A percentile compares a stretch with the other conserved stretches of the same genome.
These are phyloP conservation scores for Sogatella furcifera DNA, from an alignment of 1,140 invertebrate genomes.

Conservation along the genomic window DNA sequence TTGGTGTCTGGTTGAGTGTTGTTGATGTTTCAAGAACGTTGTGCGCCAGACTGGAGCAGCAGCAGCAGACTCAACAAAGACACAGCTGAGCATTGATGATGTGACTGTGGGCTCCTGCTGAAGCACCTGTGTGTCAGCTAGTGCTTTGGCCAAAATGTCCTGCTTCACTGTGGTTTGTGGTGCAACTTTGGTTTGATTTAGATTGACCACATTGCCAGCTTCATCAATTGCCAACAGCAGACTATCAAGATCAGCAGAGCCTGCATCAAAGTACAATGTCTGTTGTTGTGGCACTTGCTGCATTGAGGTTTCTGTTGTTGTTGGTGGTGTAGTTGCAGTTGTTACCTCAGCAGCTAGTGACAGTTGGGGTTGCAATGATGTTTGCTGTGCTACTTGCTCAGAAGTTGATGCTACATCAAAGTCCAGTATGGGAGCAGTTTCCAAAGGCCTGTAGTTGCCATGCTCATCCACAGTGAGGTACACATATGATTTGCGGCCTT, in stretches of 20 bases:
- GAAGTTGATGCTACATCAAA: neutral
- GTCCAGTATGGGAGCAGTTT: constrained; percentile 3
- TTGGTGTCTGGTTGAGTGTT: constrained; percentile 52
- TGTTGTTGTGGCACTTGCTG: neutral
- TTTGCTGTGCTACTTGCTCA: neutral
- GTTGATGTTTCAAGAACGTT: constrained; percentile 58
- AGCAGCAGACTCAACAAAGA: constrained; percentile 3
- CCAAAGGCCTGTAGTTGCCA: constrained; percentile 10
- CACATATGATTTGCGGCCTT: neutral
- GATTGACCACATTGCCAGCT: constrained; percentile 20
- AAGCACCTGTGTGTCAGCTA: constrained; percentile 63
- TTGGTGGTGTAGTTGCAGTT: too few relatives aligned
- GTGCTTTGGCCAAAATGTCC: constrained; percentile 61
- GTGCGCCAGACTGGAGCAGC: constrained; percentile 34
- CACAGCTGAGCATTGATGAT: neutral
- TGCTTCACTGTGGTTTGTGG: constrained; percentile 26
- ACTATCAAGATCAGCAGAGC: constrained; percentile 31
- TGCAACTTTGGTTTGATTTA: constrained; percentile 13
- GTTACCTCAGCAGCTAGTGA: too few relatives aligned
- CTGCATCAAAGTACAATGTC: constrained; percentile 13
- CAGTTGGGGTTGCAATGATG: neutral
- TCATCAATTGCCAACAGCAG: constrained; percentile 38
- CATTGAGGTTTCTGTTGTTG: too few relatives aligned
- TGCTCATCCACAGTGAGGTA: constrained; percentile 11
- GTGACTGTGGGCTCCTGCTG: constrained; percentile 39